phyloP scores from a whole-genome alignment of 2,888 invertebrate species.

The Falcaria lacertinaria region DNA sequence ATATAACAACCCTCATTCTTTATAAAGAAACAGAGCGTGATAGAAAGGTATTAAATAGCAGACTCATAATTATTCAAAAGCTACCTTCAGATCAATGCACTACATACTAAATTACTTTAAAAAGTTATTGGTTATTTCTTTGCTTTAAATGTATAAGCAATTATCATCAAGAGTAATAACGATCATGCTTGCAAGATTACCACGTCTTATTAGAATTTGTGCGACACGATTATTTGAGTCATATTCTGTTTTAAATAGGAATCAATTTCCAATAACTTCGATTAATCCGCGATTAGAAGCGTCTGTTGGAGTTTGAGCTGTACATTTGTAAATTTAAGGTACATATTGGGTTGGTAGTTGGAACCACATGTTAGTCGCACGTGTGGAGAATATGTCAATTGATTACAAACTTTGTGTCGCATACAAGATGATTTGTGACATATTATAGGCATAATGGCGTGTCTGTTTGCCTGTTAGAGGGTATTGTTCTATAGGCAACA shows the following conservation, averaged over 20 bases:
- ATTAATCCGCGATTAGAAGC: constrained; percentile 5
- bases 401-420: constrained; percentile 75
- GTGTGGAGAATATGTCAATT: constrained; percentile 78
- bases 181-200: constrained; percentile 30
- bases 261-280: constrained; percentile 25
- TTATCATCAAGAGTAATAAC: constrained; percentile 32
- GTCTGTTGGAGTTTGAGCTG: constrained; percentile 3
- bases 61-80: no score
- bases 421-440: constrained; percentile 75
- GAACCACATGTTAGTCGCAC: constrained; percentile 41
- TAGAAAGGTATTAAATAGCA: no score
- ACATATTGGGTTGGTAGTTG: constrained; percentile 8
- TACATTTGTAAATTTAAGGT: background rate
- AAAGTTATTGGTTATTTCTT: no score
- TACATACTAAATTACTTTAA: no score
- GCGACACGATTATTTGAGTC: constrained; percentile 8
- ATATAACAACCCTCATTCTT: no score
- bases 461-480: constrained; percentile 60
- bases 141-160: constrained; percentile 23
- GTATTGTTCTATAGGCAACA: constrained; percentile 55
- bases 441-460: constrained; percentile 71
- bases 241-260: constrained; percentile 22
- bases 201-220: constrained; percentile 28
- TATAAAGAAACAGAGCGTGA: no score
- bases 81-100: no score